Conservation (phyloP, 2,113 vertebrate species). For the Sinocyclocheilus anshuiensis region DNA sequence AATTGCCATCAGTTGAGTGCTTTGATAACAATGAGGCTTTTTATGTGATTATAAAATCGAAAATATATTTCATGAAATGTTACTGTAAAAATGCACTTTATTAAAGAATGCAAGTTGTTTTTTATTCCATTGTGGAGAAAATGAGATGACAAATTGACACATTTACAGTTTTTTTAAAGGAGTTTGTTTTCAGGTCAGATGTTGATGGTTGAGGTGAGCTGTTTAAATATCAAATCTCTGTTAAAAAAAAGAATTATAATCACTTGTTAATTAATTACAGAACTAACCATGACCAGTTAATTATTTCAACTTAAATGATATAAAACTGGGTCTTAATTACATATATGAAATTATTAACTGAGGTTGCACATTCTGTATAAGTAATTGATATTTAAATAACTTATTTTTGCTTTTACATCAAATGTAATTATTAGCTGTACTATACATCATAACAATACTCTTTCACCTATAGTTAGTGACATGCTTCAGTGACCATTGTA, state of each 20-base stretch:
- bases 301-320: constrained; percentile 64
- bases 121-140: constrained; percentile 18
- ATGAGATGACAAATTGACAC: constrained; percentile 33
- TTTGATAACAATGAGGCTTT: constrained; percentile 55
- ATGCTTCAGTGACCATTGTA: constrained; percentile 88
- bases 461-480: constrained; percentile 85
- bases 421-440: constrained; percentile 99
- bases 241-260: constrained; percentile 51
- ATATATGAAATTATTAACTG: constrained; percentile 93
- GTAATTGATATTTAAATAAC: constrained; percentile 99
- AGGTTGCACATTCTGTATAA: constrained; percentile 99
- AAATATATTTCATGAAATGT: constrained; percentile 67
- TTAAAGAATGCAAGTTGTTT: constrained; percentile 64
- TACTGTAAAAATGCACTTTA: constrained; percentile 83
- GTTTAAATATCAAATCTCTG: constrained; percentile 60
- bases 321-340: constrained; percentile 71
- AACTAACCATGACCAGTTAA: constrained; percentile 64
- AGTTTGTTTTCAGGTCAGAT: constrained; percentile 64
- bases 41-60: constrained; percentile 44
- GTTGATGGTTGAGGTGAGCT: constrained; percentile 63
- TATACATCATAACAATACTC: constrained; percentile 88
- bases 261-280: constrained; percentile 56
- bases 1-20: constrained; percentile 69
- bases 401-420: constrained; percentile 95
- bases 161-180: not conserved